Base-by-base conservation (phyloP, 2,113 vertebrate species). In the Tachysurus fulvidraco region DNA sequence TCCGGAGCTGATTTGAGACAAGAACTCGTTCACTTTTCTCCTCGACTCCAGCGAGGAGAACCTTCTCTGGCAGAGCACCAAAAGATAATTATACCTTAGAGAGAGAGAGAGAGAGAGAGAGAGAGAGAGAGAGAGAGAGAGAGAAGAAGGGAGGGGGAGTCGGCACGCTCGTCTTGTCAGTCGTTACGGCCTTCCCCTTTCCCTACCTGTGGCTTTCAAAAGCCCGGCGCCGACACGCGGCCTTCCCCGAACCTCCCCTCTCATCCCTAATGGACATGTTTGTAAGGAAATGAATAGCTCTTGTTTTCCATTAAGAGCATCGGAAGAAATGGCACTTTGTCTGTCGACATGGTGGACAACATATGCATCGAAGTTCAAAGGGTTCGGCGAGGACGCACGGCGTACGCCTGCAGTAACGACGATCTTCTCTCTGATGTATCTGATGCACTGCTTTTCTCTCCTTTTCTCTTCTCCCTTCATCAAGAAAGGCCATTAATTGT, bases 51-150 rank as follows among this genome's bases (percentile, higher is more conserved):
- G 76, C 76, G 74, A 89, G 84, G 57, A 89, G 87, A 90, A 81
- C 74, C 64, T 25, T 67, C 81, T 60, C 83, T 91, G 87, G 87
- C 89, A 84, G 67, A 78, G 71, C 71, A 87, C 88, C 88, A 87
- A 87, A 89, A 90, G 87, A 89, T 91, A 91, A 91, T 92, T 92
- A 88, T 84, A 89, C 90, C 90, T 90, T 60, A 62, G 90, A 81
- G 90, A 88, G 46, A 77, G 79, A 67, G 25, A n/a, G 6, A 14
- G 17, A 65, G 44, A 23, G 62, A 14, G 46, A n/a, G 44, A n/a
- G 59, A 86, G 36, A 74, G 79, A 21, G 25, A 13, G 23, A 5
- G 46, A 25, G 44, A 21, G 62, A 10, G 23, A 17, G 21, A 25
- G 73, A 85, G n/a, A 80, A 79, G 2, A 36, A 54, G 44, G 28